Evolutionary conservation across 2,113 vertebrate genomes (phyloP), one percentile per base, ranked within the genome.

Genomic region (Podocnemis expansa): DNA sequence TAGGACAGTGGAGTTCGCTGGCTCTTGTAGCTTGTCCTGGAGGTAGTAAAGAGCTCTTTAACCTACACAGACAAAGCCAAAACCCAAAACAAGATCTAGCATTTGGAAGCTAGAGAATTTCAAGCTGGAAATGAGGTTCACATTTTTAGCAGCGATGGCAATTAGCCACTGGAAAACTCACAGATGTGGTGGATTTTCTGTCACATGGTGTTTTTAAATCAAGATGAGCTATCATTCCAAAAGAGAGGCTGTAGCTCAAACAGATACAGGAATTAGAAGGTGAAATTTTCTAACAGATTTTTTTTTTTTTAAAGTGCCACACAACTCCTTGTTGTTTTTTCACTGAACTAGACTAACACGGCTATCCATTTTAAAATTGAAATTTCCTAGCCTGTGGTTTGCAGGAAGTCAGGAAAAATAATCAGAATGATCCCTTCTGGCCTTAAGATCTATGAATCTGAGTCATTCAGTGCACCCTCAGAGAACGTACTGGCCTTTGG

Each of bases 21-120:
- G 88, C 91, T 75, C 94, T 94, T 85, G 78, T 91, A 93, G 93
- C 89, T 56, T 85, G 81, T 14, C 80, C 91, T 25, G 19, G 89
- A 89, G 78, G 79, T 63, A 63, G 83, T 13, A 96, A 95, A 97
- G 90, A 93, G 93, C 95, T 96, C 89, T 90, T 29, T 88, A 92
- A 95, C 94, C 91, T 63, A 24, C 47, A 25, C 56, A 47, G 70
- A 78, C 52, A 94, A 81, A 95, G 38, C 73, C 82, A 78, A 87
- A 93, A 78, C 84, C 73, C 82, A 78, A 87, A 93, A 78, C 84
- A 84, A 91, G 92, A 94, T 49, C 14, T 41, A 78, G 19, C 8
- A 54, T 41, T 14, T 89, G 89, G 90, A 91, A 92, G 79, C 51
- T 86, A 38, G 84, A 87, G 80, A 29, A 87, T 83, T 83, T 52